Evolutionary conservation across 2,113 vertebrate genomes (phyloP).

Genomic region (Danio rerio): GRCz12tu NC_133179.1:21087001-21087500

Average conservation of each 20-base stretch:
- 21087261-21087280: not conserved
- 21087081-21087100: not conserved
- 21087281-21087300: slow-evolving; percentile 2
- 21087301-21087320: slow-evolving; percentile 8
- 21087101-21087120: not conserved
- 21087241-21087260: slow-evolving; percentile 5
- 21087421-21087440: slow-evolving; percentile 46
- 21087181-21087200: slow-evolving; percentile 25
- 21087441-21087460: slow-evolving; percentile 47
- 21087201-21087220: slow-evolving; percentile 18
- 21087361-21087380: slow-evolving; percentile 12
- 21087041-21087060: slow-evolving; percentile 21
- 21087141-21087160: slow-evolving; percentile 20
- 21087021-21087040: slow-evolving; percentile 36
- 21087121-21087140: not conserved
- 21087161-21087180: slow-evolving; percentile 22
- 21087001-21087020: too few relatives aligned
- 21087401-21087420: not conserved
- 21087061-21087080: not conserved
- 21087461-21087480: slow-evolving; percentile 75
- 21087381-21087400: slow-evolving; percentile 12
- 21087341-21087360: slow-evolving; percentile 3
- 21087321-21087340: slow-evolving; percentile 3
- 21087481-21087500: slow-evolving; percentile 12
- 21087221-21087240: slow-evolving; percentile 36